Evolutionary conservation across 1,140 invertebrate genomes (phyloP).

Genomic region (Globodera rostochiensis): DNA sequence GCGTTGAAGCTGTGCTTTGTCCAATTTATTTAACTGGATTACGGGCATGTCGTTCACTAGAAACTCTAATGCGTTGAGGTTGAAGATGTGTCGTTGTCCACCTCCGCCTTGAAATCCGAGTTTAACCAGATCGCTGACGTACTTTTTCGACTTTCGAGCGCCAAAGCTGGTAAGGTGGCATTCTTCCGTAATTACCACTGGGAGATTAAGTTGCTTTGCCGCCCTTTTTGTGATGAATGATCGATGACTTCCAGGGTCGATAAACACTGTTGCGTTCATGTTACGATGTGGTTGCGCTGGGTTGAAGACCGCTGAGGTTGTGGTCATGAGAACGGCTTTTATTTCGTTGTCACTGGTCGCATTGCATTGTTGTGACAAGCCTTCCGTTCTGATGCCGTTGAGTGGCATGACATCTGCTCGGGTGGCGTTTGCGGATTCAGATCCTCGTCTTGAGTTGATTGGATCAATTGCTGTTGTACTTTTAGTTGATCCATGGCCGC

Average conservation of each 20-base stretch:
- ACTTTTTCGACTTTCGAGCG: neutral
- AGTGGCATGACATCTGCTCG: too few relatives aligned
- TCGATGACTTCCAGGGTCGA: conserved; percentile 4
- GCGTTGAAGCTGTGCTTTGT: neutral
- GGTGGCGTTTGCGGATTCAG: neutral
- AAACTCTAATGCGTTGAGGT: too few relatives aligned
- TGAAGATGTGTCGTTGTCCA: neutral
- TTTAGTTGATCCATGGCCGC: too few relatives aligned
- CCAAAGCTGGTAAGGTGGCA: neutral
- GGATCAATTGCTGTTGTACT: neutral
- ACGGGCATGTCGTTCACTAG: too few relatives aligned
- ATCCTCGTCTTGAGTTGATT: neutral
- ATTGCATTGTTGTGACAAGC: neutral
- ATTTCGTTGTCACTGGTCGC: neutral
- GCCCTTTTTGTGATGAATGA: neutral
- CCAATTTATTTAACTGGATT: neutral
- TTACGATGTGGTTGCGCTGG: neutral
- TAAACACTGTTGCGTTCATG: neutral
- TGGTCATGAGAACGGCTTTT: neutral
- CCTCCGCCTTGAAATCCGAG: neutral
- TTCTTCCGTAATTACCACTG: neutral
- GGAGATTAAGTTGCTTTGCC: neutral
- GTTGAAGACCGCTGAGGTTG: neutral
- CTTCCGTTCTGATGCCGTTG: neutral
- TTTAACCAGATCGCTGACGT: conserved; percentile 3